These are phyloP conservation scores for Drosophila novamexicana DNA, from an alignment of 1,140 invertebrate genomes.

Conservation along the genomic window DNA sequence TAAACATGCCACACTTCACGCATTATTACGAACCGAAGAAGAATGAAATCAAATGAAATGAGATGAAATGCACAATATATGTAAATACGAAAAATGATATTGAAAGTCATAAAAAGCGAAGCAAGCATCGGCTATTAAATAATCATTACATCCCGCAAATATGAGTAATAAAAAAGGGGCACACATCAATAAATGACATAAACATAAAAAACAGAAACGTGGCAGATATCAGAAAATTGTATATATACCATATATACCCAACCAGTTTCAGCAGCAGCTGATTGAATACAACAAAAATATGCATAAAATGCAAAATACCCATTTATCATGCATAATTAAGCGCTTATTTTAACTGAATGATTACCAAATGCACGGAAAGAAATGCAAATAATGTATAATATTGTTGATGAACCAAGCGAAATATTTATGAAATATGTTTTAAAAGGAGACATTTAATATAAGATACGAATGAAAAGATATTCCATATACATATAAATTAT, in stretches of 20 bases:
- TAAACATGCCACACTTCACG: slow-evolving; percentile 65
- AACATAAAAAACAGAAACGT: slow-evolving; percentile 37
- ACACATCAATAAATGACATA: slow-evolving; percentile 45
- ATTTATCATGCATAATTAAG: slow-evolving; percentile 34
- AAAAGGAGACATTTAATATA: no score
- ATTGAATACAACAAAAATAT: not conserved
- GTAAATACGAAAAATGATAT: slow-evolving; percentile 45
- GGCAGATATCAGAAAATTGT: slow-evolving; percentile 1
- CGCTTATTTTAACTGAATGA: slow-evolving; percentile 3
- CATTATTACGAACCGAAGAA: slow-evolving; percentile 49
- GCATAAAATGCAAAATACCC: slow-evolving; percentile 18
- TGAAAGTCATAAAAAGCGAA: slow-evolving; percentile 46
- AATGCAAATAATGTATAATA: slow-evolving; percentile 2
- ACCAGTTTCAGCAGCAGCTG: not conserved
- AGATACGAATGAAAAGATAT: no score
- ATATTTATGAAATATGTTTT: not conserved
- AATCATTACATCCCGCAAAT: slow-evolving; percentile 71
- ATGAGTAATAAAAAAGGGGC: slow-evolving; percentile 61
- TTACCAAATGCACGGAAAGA: not conserved
- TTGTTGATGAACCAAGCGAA: not conserved
- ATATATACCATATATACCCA: slow-evolving; percentile 5
- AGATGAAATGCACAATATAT: slow-evolving; percentile 19
- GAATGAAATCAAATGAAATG: not conserved
- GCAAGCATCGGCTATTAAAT: slow-evolving; percentile 64
- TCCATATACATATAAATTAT: no score